Conservation (phyloP, 2,888 invertebrate genomes). For the Meliscaeva auricollis region DNA sequence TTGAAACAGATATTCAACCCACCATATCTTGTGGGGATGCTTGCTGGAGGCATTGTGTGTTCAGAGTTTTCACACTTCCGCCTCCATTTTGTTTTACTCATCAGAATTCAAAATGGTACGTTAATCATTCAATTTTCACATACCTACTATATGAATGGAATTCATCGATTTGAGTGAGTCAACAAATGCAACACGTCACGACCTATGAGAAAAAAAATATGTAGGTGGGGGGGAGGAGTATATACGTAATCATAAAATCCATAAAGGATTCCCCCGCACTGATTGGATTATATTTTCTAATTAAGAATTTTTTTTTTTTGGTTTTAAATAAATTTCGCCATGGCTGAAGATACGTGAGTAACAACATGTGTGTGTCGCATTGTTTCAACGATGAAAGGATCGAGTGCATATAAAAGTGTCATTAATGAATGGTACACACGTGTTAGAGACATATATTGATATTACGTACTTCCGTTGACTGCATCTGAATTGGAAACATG, state of each 20-base stretch:
- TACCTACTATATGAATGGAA: slow-evolving; percentile 6
- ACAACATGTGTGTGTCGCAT: neutral
- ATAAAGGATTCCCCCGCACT: neutral
- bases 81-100: slow-evolving; percentile 3
- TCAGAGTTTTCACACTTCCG: slow-evolving; percentile 7
- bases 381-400: neutral
- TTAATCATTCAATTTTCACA: slow-evolving; percentile 4
- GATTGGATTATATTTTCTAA: slow-evolving; percentile 9
- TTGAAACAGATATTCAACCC: neutral
- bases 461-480: neutral
- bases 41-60: slow-evolving; percentile 7
- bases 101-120: neutral
- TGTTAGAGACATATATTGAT: neutral
- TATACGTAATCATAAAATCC: neutral
- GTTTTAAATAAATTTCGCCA: neutral
- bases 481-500: neutral
- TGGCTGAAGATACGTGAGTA: no score
- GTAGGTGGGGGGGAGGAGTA: neutral
- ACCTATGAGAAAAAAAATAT: neutral
- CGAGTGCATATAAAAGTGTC: neutral
- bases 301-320: neutral
- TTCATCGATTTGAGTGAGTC: neutral
- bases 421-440: neutral
- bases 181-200: neutral
- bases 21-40: neutral